Evolutionary conservation across 2,888 invertebrate species (phyloP), one percentile per base, ranked within the genome.

Genomic region (Ypsolopha scabrella): DNA sequence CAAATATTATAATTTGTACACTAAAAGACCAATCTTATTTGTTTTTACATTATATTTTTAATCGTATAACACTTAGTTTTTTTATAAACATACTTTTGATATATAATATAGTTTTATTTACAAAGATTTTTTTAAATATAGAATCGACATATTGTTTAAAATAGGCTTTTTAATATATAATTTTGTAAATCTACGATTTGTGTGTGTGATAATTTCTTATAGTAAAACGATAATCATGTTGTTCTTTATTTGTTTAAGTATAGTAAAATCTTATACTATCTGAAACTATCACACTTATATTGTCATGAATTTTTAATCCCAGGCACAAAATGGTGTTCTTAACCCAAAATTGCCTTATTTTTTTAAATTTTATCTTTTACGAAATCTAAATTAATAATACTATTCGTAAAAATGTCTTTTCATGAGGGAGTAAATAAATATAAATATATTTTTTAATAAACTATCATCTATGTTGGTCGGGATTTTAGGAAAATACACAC

Each of bases 371-470:
- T 49, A 51, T 52, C 41, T 75, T 78, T 78, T 77, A 78, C 76
- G 77, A 83, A 75, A 68, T 80, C 82, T 83, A 82, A 75, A 81
- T 80, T 85, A 86, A 80, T 85, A 86, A 86, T 86, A 86, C 86
- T 85, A 82, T 85, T 79, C 81, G 86, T 86, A 86, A 86, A 86
- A 85, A 86, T 86, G 86, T 86, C 86, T 86, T 86, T 78, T 74
- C 65, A 64, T 71, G 72, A 79, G 80, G 73, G 75, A 77, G 68
- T 79, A 72, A n/a, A 82, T 81, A 82, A 81, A 85, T 83, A 85
- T 81, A 80, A 74, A 75, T 78, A 75, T 67, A n/a, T 70, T 68
- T 41, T 68, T 69, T 63, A 72, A 70, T 48, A 50, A 70, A 70
- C 79, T 82, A 82, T 72, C 62, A 70, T 64, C 79, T 82, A 83